Conservation (phyloP, 2,888 invertebrate genomes). For the Balanococcus diminutus region DNA sequence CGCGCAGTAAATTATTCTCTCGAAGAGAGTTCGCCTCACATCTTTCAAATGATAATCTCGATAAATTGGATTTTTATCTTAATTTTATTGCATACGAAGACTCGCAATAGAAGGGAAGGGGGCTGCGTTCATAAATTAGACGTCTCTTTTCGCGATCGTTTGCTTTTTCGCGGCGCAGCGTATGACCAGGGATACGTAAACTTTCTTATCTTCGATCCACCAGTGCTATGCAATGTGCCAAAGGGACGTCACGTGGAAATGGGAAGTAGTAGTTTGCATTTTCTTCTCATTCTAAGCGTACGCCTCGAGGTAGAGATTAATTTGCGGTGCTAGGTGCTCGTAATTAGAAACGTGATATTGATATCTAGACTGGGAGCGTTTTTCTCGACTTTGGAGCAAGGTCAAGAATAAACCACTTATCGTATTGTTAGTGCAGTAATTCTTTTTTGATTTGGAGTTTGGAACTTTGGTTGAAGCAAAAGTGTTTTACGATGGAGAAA, state of each 20-base stretch:
- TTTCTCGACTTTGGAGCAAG: neutral
- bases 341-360: neutral
- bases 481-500: neutral
- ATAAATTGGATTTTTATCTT: constrained; percentile 29
- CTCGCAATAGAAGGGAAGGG: neutral
- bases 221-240: neutral
- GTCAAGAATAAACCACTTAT: too few relatives aligned
- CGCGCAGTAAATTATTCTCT: neutral
- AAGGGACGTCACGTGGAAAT: neutral
- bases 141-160: neutral
- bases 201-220: neutral
- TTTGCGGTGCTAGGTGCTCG: neutral
- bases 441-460: neutral
- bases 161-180: neutral
- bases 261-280: neutral
- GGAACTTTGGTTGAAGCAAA: neutral
- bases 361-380: neutral
- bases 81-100: neutral
- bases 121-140: neutral
- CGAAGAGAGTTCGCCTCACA: too few relatives aligned
- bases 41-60: neutral
- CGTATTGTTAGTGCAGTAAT: neutral
- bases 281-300: neutral
- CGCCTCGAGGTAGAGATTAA: neutral
- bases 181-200: constrained; percentile 10